Base-by-base conservation (phyloP, 1,140 invertebrate genomes). In the Drepana arcuata region DNA sequence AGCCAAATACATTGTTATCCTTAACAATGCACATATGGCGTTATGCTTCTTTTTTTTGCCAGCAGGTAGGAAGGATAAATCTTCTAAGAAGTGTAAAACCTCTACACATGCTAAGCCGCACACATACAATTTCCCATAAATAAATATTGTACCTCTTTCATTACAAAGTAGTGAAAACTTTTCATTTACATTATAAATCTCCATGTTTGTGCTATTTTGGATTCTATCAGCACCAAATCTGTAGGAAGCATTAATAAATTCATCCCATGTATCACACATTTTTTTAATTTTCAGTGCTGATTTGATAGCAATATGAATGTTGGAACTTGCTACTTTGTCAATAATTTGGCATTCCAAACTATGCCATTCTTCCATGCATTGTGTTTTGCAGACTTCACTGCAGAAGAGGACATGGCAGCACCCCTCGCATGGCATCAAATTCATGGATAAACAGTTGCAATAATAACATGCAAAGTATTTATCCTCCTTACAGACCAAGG, bases 391-490 rank as follows among this genome's bases (percentile, higher is more conserved):
- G 2, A n/a, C 7, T 24, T 27, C 21, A 14, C 25, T 18, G 28
- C 39, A 48, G 21, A 48, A 48, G 16, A 48, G 24, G 6, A 26
- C 38, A 11, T 6, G 3, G 25, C 30, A 37, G 16, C 45, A 48
- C 16, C 32, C 26, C 2, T 41, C 38, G 11, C 45, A 48, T 10
- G 45, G 38, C 3, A 25, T 32, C 7, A 41, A n/a, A n/a, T n/a
- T n/a, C n/a, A n/a, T n/a, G n/a, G n/a, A n/a, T n/a, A n/a, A n/a
- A n/a, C n/a, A n/a, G n/a, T n/a, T n/a, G n/a, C n/a, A n/a, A n/a
- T n/a, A n/a, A n/a, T n/a, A n/a, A n/a, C n/a, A n/a, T n/a, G n/a
- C n/a, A n/a, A n/a, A n/a, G n/a, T n/a, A n/a, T n/a, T n/a, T n/a
- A n/a, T n/a, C n/a, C n/a, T n/a, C n/a, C n/a, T n/a, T n/a, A n/a